phyloP scores from a whole-genome alignment of 2,888 invertebrate genomes.

The Sphecodes monilicornis region DNA sequence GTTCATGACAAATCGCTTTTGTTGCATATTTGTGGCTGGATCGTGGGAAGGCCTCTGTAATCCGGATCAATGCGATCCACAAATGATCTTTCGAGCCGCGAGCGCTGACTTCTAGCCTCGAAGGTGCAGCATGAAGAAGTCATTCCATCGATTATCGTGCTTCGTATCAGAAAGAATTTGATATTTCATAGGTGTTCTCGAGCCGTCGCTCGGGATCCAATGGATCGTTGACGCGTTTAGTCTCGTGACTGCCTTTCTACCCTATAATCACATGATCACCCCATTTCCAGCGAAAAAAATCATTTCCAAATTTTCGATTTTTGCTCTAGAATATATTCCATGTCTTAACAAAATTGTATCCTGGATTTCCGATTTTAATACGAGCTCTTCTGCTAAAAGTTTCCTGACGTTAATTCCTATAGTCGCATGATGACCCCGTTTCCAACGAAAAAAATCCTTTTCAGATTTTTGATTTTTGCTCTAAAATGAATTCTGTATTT shows the following conservation, averaged over 20 bases:
- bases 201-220: conserved; percentile 3
- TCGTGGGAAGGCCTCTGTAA: conserved; percentile 55
- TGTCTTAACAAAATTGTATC: neutral
- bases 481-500: no score
- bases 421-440: no score
- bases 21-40: conserved; percentile 8
- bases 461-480: no score
- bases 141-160: conserved; percentile 58
- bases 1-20: conserved; percentile 14
- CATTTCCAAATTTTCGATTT: neutral
- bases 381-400: no score
- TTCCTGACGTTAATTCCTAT: no score
- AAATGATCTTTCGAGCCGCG: conserved; percentile 55
- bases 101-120: conserved; percentile 49
- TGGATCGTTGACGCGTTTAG: conserved; percentile 21
- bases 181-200: conserved; percentile 50
- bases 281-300: neutral
- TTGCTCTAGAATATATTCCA: no score
- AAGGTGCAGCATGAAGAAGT: conserved; percentile 59
- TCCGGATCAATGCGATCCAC: conserved; percentile 56
- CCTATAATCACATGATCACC: neutral
- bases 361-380: neutral
- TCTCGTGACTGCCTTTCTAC: neutral
- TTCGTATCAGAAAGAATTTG: conserved; percentile 54
- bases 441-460: no score